Evolutionary conservation across 2,888 invertebrate species (phyloP).

Genomic region (Caprella mutica): DNA sequence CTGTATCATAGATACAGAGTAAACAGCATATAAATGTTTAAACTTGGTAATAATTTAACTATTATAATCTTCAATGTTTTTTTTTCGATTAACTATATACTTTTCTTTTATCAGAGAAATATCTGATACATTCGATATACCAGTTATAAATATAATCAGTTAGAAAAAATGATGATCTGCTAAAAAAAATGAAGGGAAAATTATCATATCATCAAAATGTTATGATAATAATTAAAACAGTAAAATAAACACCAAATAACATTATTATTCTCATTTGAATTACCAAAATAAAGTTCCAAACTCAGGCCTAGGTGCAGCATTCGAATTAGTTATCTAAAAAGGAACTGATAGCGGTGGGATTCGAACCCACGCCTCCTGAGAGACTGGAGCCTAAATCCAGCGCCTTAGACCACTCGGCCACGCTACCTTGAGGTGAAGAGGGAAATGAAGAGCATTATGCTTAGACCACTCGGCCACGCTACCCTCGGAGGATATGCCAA

Average conservation of each 20-base stretch:
- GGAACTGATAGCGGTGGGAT: constrained; percentile 36
- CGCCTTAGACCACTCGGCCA: constrained; percentile 36
- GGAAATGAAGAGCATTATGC: too few species aligned
- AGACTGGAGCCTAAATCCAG: constrained; percentile 36
- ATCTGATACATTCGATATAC: not conserved
- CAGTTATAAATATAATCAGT: not conserved
- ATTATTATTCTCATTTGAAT: constrained; percentile 7
- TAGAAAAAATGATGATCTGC: not conserved
- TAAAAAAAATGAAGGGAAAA: constrained; percentile 3
- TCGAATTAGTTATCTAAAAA: too few species aligned
- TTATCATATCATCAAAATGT: constrained; percentile 2
- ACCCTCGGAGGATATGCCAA: too few species aligned
- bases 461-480: too few species aligned
- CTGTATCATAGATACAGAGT: too few species aligned
- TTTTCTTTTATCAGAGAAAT: not conserved
- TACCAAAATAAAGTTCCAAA: not conserved
- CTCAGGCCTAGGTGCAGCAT: too few species aligned
- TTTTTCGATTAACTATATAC: not conserved
- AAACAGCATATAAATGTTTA: not conserved
- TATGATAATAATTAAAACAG: constrained; percentile 8
- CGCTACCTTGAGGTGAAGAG: too few species aligned
- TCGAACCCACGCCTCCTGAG: constrained; percentile 36
- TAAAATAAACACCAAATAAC: not conserved
- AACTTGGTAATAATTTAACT: not conserved
- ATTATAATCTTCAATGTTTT: not conserved